Evolutionary conservation across 2,113 vertebrate species (phyloP).

Genomic region (Microcebus ravelobensis): DNA sequence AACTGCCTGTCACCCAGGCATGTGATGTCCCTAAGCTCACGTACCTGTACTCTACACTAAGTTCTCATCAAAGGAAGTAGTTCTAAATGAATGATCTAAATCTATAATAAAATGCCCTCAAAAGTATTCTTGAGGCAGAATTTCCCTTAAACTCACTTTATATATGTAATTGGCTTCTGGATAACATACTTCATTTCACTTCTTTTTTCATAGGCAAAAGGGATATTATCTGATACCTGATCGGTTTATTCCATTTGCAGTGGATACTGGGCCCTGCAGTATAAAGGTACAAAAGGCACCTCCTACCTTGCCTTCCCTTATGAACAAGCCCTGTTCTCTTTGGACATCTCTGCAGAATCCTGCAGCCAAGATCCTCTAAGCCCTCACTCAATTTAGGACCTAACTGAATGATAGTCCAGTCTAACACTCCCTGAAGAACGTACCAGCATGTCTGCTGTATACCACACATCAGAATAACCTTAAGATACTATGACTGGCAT

Average conservation of each 20-base stretch:
- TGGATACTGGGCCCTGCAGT: background rate
- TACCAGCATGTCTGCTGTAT: background rate
- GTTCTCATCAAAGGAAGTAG: background rate
- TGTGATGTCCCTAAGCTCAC: background rate
- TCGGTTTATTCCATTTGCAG: background rate
- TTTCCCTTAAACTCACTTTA: conserved; percentile 12
- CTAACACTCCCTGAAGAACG: background rate
- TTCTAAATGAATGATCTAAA: background rate
- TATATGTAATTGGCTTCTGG: conserved; percentile 11
- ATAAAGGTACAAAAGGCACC: background rate
- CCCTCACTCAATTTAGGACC: background rate
- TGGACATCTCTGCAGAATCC: background rate
- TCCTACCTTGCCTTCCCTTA: background rate
- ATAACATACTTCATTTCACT: background rate
- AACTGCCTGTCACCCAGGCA: background rate
- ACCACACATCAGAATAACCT: background rate
- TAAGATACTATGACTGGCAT: background rate
- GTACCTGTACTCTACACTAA: background rate
- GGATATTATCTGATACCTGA: background rate
- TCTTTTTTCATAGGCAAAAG: background rate
- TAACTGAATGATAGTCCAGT: background rate
- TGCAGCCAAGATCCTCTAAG: background rate
- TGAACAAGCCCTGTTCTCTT: background rate
- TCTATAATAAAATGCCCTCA: conserved; percentile 41
- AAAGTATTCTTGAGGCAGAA: background rate